These are phyloP conservation scores for Pyrocephalus nanus DNA, from an alignment of 2,797 vertebrate genomes.

Conservation along the genomic window DNA sequence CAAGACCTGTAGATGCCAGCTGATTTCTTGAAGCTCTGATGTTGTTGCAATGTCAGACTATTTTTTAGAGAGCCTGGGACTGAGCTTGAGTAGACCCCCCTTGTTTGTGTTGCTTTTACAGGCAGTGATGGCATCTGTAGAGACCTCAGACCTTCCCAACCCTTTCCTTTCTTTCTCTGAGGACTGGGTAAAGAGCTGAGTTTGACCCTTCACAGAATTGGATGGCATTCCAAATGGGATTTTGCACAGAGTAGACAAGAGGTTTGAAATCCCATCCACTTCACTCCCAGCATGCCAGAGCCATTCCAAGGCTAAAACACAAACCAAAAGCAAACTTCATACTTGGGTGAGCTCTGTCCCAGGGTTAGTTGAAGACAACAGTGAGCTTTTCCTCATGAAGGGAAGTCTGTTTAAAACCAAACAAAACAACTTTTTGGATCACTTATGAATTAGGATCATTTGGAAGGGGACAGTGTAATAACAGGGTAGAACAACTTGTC, in stretches of 20 bases:
- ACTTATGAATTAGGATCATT: constrained; percentile 19
- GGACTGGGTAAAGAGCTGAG: not conserved
- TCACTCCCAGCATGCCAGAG: not conserved
- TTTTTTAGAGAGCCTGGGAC: not conserved
- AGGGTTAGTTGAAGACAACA: not conserved
- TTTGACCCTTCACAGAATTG: not conserved
- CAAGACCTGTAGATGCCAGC: not conserved
- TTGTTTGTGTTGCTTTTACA: not conserved
- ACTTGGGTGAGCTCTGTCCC: not conserved
- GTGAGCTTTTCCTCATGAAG: not conserved
- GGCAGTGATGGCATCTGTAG: not conserved
- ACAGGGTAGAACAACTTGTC: constrained; percentile 41
- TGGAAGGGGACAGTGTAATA: constrained; percentile 16
- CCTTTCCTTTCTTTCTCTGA: not conserved
- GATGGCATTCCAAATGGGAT: not conserved
- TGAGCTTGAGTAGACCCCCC: not conserved
- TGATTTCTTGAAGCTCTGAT: not conserved
- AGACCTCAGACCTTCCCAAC: not conserved
- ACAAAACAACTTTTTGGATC: not conserved
- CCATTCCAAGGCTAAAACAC: fast-evolving
- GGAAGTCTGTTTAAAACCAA: constrained; percentile 30
- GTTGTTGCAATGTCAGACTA: not conserved
- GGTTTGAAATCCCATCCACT: not conserved
- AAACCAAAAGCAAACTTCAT: fast-evolving
- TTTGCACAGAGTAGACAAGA: not conserved